Percentiles rank a stretch among this genome's conserved stretches.
phyloP scores from a whole-genome alignment of 2,888 invertebrate genomes.

The Mimumesa dahlbomi region DNA sequence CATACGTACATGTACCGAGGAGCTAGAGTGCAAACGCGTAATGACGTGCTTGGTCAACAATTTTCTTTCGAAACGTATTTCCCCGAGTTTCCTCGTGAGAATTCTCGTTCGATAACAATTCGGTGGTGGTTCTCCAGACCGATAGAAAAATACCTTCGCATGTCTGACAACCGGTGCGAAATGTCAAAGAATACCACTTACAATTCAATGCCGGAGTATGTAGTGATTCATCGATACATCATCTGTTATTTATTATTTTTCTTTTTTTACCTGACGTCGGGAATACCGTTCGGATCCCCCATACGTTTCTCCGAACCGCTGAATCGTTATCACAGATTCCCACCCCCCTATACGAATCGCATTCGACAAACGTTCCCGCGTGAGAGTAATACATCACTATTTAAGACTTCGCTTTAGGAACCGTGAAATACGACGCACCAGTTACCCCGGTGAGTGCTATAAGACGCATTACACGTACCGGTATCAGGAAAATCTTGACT shows the following conservation, averaged over 20 bases:
- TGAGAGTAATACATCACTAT: constrained; percentile 45
- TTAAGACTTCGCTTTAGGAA: constrained; percentile 49
- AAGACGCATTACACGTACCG: constrained; percentile 56
- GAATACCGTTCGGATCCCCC: background rate
- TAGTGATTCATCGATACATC: no score
- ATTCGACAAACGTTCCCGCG: constrained; percentile 29
- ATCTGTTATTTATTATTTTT: no score
- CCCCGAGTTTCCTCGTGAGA: background rate
- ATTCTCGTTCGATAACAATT: background rate
- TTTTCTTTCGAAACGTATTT: background rate
- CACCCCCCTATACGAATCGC: constrained; percentile 34
- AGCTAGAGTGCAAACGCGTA: background rate
- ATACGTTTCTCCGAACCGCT: constrained; percentile 31
- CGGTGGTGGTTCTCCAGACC: background rate
- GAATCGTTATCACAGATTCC: constrained; percentile 26
- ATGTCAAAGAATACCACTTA: no score
- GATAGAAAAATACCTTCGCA: background rate
- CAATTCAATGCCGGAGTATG: no score
- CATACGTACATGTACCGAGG: background rate
- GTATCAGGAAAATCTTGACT: constrained; percentile 56
- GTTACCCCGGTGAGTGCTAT: constrained; percentile 48
- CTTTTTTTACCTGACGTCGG: no score
- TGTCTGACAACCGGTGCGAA: no score
- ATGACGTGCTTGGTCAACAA: background rate
- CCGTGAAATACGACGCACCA: constrained; percentile 54